phyloP scores from a whole-genome alignment of 2,888 invertebrate species.

The Ochropacha duplaris region DNA sequence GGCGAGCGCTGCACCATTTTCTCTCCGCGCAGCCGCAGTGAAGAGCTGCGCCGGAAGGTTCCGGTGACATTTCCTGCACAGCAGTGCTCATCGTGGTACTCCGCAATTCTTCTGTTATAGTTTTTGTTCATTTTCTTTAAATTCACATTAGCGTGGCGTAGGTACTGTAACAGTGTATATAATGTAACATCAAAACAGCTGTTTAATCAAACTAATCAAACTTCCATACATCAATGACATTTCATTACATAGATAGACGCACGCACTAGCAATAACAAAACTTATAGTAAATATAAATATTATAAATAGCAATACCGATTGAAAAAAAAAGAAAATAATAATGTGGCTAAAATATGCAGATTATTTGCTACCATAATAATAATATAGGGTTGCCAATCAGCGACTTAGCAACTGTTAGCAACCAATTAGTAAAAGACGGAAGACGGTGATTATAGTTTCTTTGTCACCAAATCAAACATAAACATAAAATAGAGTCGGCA shows the following conservation, averaged over 20 bases:
- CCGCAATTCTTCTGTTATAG: slow-evolving; percentile 65
- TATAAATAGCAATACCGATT: too few relatives aligned
- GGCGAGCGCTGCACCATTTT: slow-evolving; percentile 82
- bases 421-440: too few relatives aligned
- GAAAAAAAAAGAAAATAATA: too few relatives aligned
- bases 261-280: too few relatives aligned
- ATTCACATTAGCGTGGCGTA: slow-evolving; percentile 67
- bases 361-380: too few relatives aligned
- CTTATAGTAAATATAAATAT: too few relatives aligned
- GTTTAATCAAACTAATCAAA: slow-evolving; percentile 28
- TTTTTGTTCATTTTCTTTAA: slow-evolving; percentile 75
- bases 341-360: too few relatives aligned
- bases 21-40: slow-evolving; percentile 87
- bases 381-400: too few relatives aligned
- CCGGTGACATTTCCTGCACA: slow-evolving; percentile 79
- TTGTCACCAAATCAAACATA: too few relatives aligned
- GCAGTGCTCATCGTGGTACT: slow-evolving; percentile 77
- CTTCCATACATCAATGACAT: neutral
- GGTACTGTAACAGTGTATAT: slow-evolving; percentile 47
- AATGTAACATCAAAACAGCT: slow-evolving; percentile 48
- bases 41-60: slow-evolving; percentile 85
- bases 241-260: neutral
- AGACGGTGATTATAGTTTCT: too few relatives aligned
- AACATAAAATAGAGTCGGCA: too few relatives aligned
- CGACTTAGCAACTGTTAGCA: too few relatives aligned